Percentiles rank a stretch among this genome's conserved stretches.
Conservation (phyloP, 1,140 invertebrate species). For the Tetramorium alpestre region DNA sequence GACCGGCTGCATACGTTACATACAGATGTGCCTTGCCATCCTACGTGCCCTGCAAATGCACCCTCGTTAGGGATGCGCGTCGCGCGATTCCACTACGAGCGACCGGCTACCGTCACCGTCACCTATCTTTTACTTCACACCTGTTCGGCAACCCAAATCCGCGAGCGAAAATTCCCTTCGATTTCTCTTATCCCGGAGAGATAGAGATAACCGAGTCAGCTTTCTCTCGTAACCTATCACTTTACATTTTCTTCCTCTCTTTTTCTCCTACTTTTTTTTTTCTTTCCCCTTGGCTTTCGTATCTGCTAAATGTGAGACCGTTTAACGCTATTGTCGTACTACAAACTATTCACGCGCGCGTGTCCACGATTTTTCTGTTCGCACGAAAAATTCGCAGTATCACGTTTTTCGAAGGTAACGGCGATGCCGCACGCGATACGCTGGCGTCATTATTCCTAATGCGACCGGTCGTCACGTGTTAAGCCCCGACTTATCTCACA, state of each 20-base stretch:
- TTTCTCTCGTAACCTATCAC: not conserved
- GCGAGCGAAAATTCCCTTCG: not conserved
- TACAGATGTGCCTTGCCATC: not conserved
- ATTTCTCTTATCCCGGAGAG: not conserved
- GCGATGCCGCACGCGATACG: not conserved
- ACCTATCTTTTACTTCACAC: conserved; percentile 29
- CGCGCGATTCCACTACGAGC: conserved; percentile 4
- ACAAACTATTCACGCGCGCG: not conserved
- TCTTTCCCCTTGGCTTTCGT: not conserved
- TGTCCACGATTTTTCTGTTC: not conserved
- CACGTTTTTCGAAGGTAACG: not conserved
- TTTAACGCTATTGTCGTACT: not conserved
- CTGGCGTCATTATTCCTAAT: not conserved
- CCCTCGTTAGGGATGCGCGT: conserved; percentile 40
- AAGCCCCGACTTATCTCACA: conserved; percentile 7
- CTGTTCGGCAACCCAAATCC: not conserved
- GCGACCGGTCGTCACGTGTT: conserved; percentile 27
- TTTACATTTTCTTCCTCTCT: not conserved
- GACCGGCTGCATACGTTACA: conserved; percentile 44
- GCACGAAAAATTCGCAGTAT: not conserved
- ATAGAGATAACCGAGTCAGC: not conserved
- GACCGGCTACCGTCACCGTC: not conserved
- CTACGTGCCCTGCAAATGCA: conserved; percentile 27
- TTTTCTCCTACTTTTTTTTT: not conserved
- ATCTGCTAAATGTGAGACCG: not conserved